Base-by-base conservation (phyloP, 2,797 vertebrate genomes). In the Discoglossus pictus region DNA sequence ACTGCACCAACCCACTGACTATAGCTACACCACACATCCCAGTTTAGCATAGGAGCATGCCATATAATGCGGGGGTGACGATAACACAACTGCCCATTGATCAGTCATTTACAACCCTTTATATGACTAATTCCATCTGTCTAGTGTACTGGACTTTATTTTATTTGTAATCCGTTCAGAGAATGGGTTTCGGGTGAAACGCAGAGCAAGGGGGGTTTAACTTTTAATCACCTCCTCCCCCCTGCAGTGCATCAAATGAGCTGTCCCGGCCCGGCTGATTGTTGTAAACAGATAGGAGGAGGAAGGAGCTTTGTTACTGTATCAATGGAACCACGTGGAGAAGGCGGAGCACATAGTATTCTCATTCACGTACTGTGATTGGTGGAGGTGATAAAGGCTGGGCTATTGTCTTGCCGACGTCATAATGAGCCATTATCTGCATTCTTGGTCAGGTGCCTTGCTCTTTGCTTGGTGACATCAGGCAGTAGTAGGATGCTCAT, bases 251-350 rank as follows among this genome's bases (percentile, higher is more conserved):
- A 2, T 3, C 11, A 39, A 20, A 20, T 56, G 53, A 39, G 36
- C 5, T 21, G 36, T 13, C 53, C 53, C 54, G n/a, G 54, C 16
- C 54, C 38, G 38, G 38, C 54, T 27, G 54, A 25, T 43, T 58
- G 52, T 38, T 54, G 53, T 56, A 56, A 56, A 56, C 53, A 58
- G 35, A 58, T n/a, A 17, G 15, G 36, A 56, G 34, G 10, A 40
- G 54, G 54, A 27, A 24, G 38, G n/a, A 13, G 39, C 54, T 31
- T 42, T 17, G 21, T 25, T 16, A 40, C 20, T 58, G 20, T 43
- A 58, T 58, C 38, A 58, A 58, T 58, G 38, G 54, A 58, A 58
- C 54, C 54, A 58, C 39, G 54, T 43, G 54, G 20, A 42, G 54
- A 42, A 24, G 54, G 54, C 39, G 54, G 54, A 11, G 18, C 35